Evolutionary conservation across 2,888 invertebrate species (phyloP).

Genomic region (Trachelus stipa): DNA sequence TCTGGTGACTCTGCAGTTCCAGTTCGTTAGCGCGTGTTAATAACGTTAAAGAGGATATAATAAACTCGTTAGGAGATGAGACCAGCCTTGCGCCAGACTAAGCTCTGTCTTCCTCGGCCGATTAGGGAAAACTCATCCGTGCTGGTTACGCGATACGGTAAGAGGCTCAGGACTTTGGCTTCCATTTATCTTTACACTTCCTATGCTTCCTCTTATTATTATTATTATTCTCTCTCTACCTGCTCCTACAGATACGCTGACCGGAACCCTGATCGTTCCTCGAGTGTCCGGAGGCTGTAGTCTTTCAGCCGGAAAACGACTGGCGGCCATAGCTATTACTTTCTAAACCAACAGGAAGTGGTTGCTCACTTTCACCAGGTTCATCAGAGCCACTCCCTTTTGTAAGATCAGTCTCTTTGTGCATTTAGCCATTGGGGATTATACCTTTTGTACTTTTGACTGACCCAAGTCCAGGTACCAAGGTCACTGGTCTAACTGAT

Average conservation of each 20-base stretch:
- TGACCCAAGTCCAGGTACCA: background rate
- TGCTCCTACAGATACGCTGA: background rate
- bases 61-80: conserved; percentile 47
- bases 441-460: background rate
- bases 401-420: background rate
- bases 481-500: background rate
- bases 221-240: background rate
- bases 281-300: background rate
- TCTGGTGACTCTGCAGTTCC: conserved; percentile 55
- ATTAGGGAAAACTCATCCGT: conserved; percentile 5
- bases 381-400: background rate
- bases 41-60: conserved; percentile 57
- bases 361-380: background rate
- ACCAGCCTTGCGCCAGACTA: background rate
- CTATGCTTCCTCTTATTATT: background rate
- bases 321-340: background rate
- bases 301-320: background rate
- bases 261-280: background rate
- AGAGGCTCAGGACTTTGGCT: conserved; percentile 1
- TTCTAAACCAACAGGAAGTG: background rate
- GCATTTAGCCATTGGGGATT: background rate
- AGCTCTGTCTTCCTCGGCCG: conserved; percentile 1
- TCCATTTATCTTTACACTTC: background rate
- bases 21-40: conserved; percentile 58
- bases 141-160: background rate